Percentiles rank a stretch among this genome's conserved stretches.
These are phyloP conservation scores for Drosophila leontia DNA, from an alignment of 1,140 invertebrate species.

Conservation along the genomic window DNA sequence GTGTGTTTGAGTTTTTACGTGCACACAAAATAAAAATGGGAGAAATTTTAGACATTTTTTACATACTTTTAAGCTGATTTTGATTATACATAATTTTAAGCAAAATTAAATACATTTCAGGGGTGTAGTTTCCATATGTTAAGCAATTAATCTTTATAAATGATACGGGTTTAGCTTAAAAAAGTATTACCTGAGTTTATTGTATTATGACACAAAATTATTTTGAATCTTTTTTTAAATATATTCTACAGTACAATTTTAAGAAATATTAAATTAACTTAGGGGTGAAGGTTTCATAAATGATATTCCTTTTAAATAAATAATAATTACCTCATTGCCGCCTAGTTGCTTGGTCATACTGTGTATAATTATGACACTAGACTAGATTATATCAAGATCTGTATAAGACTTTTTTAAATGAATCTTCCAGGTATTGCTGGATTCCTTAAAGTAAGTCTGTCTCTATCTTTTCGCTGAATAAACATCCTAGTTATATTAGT, in stretches of 20 bases:
- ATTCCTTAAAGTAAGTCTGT: neutral
- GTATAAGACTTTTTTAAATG: no score
- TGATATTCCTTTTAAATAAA: neutral
- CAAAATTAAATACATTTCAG: neutral
- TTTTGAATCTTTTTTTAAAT: no score
- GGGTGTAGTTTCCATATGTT: no score
- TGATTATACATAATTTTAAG: neutral
- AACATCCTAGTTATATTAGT: neutral
- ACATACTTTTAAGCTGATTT: neutral
- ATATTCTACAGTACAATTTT: no score
- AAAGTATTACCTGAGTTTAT: no score
- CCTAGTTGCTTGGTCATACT: neutral
- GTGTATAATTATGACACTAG: neutral
- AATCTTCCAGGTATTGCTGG: no score
- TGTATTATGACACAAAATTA: no score
- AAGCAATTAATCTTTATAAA: no score
- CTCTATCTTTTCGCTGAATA: neutral
- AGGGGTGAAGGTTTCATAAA: no score
- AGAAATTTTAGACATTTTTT: neutral
- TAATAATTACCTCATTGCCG: neutral
- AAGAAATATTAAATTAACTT: no score
- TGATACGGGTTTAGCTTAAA: no score
- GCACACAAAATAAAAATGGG: slow-evolving; percentile 18
- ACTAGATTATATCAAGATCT: neutral
- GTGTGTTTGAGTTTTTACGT: slow-evolving; percentile 33